Evolutionary conservation across 2,888 invertebrate genomes (phyloP).

Genomic region (Rhingia rostrata): DNA sequence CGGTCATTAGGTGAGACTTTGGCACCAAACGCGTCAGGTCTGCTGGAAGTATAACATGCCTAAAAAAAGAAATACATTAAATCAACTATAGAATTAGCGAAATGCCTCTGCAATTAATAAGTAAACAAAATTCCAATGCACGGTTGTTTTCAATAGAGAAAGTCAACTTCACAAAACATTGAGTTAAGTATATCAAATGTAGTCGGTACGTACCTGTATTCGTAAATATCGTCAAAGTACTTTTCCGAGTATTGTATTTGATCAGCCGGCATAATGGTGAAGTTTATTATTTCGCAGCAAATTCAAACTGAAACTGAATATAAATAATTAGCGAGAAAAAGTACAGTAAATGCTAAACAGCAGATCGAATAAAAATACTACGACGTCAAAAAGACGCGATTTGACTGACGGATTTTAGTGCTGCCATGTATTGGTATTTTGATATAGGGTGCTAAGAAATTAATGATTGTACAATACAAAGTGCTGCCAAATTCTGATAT

Average conservation of each 20-base stretch:
- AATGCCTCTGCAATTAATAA: constrained; percentile 83
- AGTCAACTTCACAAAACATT: not conserved
- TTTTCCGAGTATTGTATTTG: constrained; percentile 97
- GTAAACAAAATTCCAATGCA: constrained; percentile 22
- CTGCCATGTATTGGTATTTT: constrained; percentile 18
- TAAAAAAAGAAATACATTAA: no score
- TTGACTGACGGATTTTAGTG: constrained; percentile 25
- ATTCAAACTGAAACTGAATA: constrained; percentile 4
- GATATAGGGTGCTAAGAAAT: no score
- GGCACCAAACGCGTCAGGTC: constrained; percentile 94
- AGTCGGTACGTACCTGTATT: constrained; percentile 88
- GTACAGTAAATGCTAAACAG: constrained; percentile 50
- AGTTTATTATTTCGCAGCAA: not conserved
- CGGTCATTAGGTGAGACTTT: constrained; percentile 95
- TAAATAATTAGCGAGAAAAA: constrained; percentile 23
- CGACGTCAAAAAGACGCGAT: constrained; percentile 42
- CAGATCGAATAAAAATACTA: constrained; percentile 46
- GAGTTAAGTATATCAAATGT: not conserved
- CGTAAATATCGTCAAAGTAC: constrained; percentile 93
- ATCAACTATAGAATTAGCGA: no score
- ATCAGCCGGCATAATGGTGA: constrained; percentile 87
- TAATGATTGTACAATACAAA: not conserved
- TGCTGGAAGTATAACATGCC: constrained; percentile 93
- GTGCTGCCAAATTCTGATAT: constrained; percentile 31
- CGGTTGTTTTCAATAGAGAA: constrained; percentile 37